A percentile compares a stretch with the other conserved stretches of the same genome.
Conservation (phyloP, 2,797 vertebrate genomes). For the Gallinago solitaria region DNA sequence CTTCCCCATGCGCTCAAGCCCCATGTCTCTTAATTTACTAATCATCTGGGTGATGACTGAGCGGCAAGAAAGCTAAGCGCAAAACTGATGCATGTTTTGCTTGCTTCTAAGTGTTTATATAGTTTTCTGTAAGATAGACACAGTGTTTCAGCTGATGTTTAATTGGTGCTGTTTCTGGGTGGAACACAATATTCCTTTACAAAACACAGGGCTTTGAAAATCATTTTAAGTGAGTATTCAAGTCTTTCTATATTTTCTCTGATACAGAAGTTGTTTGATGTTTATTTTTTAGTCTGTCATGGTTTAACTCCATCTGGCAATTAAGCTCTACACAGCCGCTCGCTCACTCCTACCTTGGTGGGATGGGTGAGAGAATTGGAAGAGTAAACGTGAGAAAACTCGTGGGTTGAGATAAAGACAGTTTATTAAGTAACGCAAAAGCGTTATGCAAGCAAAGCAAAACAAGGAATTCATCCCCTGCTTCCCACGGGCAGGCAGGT, state of each 20-base stretch:
- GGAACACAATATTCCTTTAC: background rate
- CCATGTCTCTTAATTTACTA: background rate
- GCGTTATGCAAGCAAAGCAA: background rate
- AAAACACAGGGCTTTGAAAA: background rate
- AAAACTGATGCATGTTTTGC: background rate
- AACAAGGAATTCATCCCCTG: background rate
- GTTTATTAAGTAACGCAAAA: background rate
- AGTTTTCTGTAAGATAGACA: background rate
- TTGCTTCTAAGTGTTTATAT: background rate
- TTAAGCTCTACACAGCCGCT: background rate
- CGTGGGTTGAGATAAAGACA: background rate
- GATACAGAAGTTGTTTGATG: conserved; percentile 15
- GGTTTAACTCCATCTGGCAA: background rate
- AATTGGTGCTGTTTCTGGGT: background rate
- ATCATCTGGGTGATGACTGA: background rate
- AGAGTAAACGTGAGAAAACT: background rate
- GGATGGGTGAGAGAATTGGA: background rate
- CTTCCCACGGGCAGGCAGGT: background rate
- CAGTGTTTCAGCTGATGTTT: background rate
- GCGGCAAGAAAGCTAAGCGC: background rate
- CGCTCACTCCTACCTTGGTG: background rate
- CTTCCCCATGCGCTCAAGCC: background rate
- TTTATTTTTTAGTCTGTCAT: background rate
- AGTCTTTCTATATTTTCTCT: background rate
- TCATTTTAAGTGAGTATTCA: background rate